These are phyloP conservation scores for Drosophila teissieri DNA, from an alignment of 1,140 invertebrate genomes.

Conservation along the genomic window DNA sequence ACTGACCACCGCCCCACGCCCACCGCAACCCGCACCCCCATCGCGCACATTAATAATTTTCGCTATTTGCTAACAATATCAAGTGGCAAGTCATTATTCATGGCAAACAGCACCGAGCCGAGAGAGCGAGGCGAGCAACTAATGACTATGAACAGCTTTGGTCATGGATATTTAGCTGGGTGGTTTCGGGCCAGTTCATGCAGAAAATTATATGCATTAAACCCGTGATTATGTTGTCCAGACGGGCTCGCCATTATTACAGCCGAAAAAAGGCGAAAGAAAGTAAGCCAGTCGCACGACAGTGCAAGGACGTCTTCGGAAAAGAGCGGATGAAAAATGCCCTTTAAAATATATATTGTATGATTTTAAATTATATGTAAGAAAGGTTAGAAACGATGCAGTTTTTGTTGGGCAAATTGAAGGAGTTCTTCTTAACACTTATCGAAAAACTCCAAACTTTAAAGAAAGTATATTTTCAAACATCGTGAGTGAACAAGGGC, in stretches of 20 bases:
- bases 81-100: slow-evolving; percentile 80
- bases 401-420: too few species aligned
- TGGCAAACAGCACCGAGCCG: slow-evolving; percentile 41
- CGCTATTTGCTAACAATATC: slow-evolving; percentile 78
- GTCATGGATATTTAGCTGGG: slow-evolving; percentile 41
- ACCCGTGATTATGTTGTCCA: slow-evolving; percentile 79
- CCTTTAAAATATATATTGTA: background rate
- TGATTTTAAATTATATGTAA: background rate
- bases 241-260: slow-evolving; percentile 64
- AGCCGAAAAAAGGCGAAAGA: slow-evolving; percentile 35
- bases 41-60: slow-evolving; percentile 73
- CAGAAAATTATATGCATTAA: slow-evolving; percentile 84
- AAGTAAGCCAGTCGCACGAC: slow-evolving; percentile 7
- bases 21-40: background rate
- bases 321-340: background rate
- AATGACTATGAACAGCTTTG: slow-evolving; percentile 73
- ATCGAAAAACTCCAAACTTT: too few species aligned
- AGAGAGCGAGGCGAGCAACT: slow-evolving; percentile 43
- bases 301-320: background rate
- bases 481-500: too few species aligned
- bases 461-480: too few species aligned
- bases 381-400: too few species aligned
- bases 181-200: slow-evolving; percentile 65
- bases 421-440: too few species aligned
- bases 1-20: background rate